Evolutionary conservation across 2,113 vertebrate species (phyloP), one percentile per base, ranked within the genome.

Genomic region (Plecotus auritus): DNA sequence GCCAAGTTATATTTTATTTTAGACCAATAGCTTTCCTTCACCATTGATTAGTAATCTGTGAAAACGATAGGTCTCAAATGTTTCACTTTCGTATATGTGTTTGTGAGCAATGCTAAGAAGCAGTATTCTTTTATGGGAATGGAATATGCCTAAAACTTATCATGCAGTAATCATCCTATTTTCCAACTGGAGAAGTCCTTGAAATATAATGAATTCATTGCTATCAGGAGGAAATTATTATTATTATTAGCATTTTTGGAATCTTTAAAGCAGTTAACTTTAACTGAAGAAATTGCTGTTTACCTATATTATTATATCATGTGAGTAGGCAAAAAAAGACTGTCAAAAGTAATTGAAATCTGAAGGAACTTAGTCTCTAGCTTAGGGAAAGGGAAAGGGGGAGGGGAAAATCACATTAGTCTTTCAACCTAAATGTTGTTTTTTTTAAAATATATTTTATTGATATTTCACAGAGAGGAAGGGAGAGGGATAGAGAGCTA

Each of bases 191-290:
- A 92, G 64, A 89, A 89, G 26, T 88, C 49, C 22, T 84, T 93
- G 74, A 85, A 42, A 70, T 88, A 70, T 70, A 93, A 78, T 88
- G 37, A 95, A 95, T 93, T 95, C n/a, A 64, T 66, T 69, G n/a
- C 56, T 93, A n/a, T 88, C 23, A 74, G 40, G 26, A 87, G 37
- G 69, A 78, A 88, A 59, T 59, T 59, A 72, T 90, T 45, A 61
- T 89, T 70, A 47, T 64, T 35, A 70, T 87, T 77, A 72, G 40
- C 76, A 89, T 89, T 88, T 94, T 82, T 85, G 20, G 64, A 76
- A 83, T 85, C 28, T 93, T 77, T 28, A 81, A 80, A 91, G 45
- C 70, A 78, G 12, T 96, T 88, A 87, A 73, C 16, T 72, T 72
- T 80, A 85, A 80, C 49, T 56, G 90, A 88, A 37, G 32, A 69